Conservation (phyloP, 2,797 vertebrate genomes). For the Aviceda leuphotes region DNA sequence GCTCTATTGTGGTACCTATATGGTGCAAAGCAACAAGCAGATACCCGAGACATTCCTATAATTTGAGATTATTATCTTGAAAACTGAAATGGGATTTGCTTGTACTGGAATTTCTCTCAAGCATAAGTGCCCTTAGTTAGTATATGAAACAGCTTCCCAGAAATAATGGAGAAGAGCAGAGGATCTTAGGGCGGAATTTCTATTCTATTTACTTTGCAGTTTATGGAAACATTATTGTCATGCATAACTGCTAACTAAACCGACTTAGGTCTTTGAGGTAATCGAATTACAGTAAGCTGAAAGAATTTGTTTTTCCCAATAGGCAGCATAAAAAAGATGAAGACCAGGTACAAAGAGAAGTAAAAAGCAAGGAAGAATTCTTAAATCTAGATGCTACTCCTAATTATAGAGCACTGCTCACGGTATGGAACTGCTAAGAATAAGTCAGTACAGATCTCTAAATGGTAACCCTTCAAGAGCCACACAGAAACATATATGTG, state of each 20-base stretch:
- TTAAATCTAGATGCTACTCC: conserved; percentile 68
- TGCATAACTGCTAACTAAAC: neutral
- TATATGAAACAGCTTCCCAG: neutral
- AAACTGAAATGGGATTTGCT: neutral
- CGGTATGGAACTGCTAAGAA: conserved; percentile 71
- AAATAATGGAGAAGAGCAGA: neutral
- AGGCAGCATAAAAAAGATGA: conserved; percentile 75
- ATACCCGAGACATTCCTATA: neutral
- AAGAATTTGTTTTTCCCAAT: neutral
- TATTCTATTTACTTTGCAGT: neutral
- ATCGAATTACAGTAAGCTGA: neutral
- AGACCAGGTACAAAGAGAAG: conserved; percentile 59
- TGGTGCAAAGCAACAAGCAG: neutral
- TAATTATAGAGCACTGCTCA: conserved; percentile 81
- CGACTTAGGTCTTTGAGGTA: neutral
- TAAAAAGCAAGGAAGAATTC: conserved; percentile 38
- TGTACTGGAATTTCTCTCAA: neutral
- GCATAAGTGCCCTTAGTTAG: neutral
- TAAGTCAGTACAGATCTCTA: neutral
- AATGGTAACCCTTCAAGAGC: neutral
- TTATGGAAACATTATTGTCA: neutral
- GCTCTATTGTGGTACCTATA: rapidly evolving
- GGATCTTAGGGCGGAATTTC: neutral
- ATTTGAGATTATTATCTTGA: neutral
- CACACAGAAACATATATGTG: neutral